phyloP scores from a whole-genome alignment of 2,113 vertebrate genomes.

The Macaca mulatta region DNA sequence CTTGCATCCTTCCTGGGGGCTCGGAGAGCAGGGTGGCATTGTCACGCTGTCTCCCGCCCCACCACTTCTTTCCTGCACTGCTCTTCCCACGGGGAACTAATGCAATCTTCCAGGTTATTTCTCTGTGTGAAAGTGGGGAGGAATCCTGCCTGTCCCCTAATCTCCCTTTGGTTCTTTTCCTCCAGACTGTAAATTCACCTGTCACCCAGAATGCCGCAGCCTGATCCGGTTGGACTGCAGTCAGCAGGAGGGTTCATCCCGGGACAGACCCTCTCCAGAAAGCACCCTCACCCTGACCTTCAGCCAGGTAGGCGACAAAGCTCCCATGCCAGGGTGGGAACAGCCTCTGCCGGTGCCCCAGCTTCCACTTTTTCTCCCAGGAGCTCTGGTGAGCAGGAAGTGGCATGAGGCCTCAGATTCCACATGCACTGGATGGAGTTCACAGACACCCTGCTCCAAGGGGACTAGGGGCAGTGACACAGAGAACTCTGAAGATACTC shows the following conservation, averaged over 20 bases:
- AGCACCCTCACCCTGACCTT: constrained; percentile 71
- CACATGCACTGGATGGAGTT: rapidly evolving
- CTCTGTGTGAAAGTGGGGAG: background rate
- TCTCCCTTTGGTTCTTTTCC: background rate
- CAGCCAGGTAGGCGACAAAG: constrained; percentile 84
- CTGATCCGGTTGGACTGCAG: constrained; percentile 93
- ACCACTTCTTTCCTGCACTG: rapidly evolving
- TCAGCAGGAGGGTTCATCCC: constrained; percentile 73
- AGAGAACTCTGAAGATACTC: background rate
- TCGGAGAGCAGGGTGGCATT: rapidly evolving
- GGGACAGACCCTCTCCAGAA: constrained; percentile 82
- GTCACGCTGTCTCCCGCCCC: rapidly evolving
- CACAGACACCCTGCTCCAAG: background rate
- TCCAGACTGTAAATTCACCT: constrained; percentile 94
- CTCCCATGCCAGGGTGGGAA: rapidly evolving
- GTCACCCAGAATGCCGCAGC: constrained; percentile 90
- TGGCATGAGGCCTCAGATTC: background rate
- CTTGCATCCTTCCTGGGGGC: rapidly evolving
- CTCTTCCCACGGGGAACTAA: background rate
- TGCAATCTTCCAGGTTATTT: rapidly evolving
- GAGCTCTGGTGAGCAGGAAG: background rate
- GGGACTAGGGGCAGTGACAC: background rate
- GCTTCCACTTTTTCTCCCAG: background rate
- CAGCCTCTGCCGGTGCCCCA: rapidly evolving
- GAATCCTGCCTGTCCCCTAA: background rate